Evolutionary conservation across 2,113 vertebrate genomes (phyloP), one percentile per base, ranked within the genome.

Genomic region (Pyxicephalus adspersus): DNA sequence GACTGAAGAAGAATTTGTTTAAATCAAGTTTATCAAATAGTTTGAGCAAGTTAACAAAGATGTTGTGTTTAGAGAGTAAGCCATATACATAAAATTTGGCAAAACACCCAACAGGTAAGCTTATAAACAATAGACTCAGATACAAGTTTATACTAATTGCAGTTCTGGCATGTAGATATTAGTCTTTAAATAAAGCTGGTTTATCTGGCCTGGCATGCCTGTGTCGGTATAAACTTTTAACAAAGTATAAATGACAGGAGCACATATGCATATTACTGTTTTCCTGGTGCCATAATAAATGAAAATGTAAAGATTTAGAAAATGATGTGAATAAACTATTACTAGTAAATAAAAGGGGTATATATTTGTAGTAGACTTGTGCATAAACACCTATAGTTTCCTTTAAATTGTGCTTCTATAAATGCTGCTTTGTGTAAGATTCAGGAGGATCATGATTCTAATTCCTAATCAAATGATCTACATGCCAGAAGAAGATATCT

Each of bases 1-100:
- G 81, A 86, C 94, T 96, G 87, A 19, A 38, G 76, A 18, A 63
- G 57, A 8, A 31, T 13, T 18, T 0, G 0, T 31, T 73, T 9
- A 31, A 50, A 31, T 83, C 4, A 26, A 4, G 8, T 22, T 38
- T n/a, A 20, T 31, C 52, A 3, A 16, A 20, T 5, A 25, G 15
- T 67, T 38, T 45, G 11, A 15, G 57, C 57, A 60, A 60, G 22
- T 22, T 13, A 8, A 22, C n/a, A 60, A 13, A 60, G 9, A 25
- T 22, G 22, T 20, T 57, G 54, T 57, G 5, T 5, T 20, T 20
- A 13, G 18, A 19, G 54, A 22, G 64, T 13, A 29, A 23, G 17
- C 20, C 18, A 65, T 25, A 65, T 25, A 65, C 18, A 17, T 1
- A 34, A 65, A 4, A 31, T 4, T 6, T 26, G 22, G 16, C 9